A percentile compares a stretch with the other conserved stretches of the same genome.
phyloP scores from a whole-genome alignment of 2,888 invertebrate species.

The Drosophila longiperda region DNA sequence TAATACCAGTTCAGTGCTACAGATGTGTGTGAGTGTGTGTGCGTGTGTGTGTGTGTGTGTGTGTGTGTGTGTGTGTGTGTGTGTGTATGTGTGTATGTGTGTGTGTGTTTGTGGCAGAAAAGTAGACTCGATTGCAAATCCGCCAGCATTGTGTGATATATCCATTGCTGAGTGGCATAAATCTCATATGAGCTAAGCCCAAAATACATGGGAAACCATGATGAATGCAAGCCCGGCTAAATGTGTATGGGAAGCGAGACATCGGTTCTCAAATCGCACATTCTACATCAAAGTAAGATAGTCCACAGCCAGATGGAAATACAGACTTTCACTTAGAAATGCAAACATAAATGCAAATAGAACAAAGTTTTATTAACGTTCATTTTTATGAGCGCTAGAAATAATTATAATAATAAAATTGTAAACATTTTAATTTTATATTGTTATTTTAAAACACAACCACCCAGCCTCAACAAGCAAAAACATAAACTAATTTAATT shows the following conservation, averaged over 20 bases:
- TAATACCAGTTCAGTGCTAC: conserved; percentile 23
- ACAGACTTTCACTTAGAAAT: not conserved
- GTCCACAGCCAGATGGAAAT: conserved; percentile 13
- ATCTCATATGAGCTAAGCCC: conserved; percentile 52
- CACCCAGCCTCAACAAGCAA: not conserved
- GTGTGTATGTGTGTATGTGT: not conserved
- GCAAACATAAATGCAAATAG: conserved; percentile 1
- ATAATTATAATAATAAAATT: not conserved
- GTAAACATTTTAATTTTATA: not conserved
- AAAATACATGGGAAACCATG: conserved; percentile 27
- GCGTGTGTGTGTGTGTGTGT: not conserved
- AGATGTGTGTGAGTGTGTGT: conserved; percentile 3
- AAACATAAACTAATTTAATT: not conserved
- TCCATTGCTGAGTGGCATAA: conserved; percentile 60
- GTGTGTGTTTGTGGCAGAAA: not conserved
- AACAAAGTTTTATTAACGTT: conserved; percentile 13
- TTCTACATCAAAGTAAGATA: conserved; percentile 46
- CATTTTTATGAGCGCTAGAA: conserved; percentile 1
- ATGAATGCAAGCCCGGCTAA: conserved; percentile 55
- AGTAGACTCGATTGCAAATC: conserved; percentile 52
- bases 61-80: not conserved
- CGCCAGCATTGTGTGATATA: conserved; percentile 58
- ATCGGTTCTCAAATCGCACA: conserved; percentile 22
- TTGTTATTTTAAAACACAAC: not conserved
- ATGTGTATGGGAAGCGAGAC: conserved; percentile 26